phyloP scores from a whole-genome alignment of 2,113 vertebrate genomes.

The Chloropsis cyanopogon region DNA sequence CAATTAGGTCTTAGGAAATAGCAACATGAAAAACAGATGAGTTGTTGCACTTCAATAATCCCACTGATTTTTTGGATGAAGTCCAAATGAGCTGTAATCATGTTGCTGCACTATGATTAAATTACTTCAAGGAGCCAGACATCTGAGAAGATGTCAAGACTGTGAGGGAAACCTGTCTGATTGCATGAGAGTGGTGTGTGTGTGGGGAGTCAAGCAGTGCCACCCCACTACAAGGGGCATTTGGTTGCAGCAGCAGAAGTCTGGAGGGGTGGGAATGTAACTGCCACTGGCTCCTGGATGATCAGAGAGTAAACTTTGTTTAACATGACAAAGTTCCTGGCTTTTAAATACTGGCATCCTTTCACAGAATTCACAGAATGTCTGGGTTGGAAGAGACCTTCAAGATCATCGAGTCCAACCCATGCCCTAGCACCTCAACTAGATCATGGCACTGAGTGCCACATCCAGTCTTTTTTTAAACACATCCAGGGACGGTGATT shows the following conservation, averaged over 20 bases:
- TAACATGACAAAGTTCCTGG: not conserved
- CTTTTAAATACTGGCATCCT: not conserved
- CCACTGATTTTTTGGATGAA: not conserved
- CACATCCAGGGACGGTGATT: too few species aligned
- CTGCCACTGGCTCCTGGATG: not conserved
- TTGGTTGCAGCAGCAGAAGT: not conserved
- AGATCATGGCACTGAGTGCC: too few species aligned
- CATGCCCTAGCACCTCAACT: too few species aligned
- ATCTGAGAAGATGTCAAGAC: not conserved
- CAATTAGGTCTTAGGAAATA: not conserved
- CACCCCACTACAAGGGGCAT: not conserved
- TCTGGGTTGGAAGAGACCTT: too few species aligned
- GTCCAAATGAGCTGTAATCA: not conserved
- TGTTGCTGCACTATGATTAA: not conserved
- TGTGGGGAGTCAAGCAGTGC: not conserved
- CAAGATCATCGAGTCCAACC: too few species aligned
- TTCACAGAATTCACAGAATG: too few species aligned
- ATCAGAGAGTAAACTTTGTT: not conserved
- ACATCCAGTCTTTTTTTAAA: too few species aligned
- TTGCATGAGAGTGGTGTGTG: too few species aligned
- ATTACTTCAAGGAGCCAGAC: not conserved
- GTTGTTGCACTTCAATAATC: not conserved
- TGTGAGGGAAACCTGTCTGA: not conserved
- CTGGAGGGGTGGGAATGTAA: not conserved
- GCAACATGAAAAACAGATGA: not conserved